A percentile compares a stretch with the other conserved stretches of the same genome.
These are phyloP conservation scores for Reticulitermes speratus DNA, from an alignment of 1,140 invertebrate genomes.

Conservation along the genomic window DNA sequence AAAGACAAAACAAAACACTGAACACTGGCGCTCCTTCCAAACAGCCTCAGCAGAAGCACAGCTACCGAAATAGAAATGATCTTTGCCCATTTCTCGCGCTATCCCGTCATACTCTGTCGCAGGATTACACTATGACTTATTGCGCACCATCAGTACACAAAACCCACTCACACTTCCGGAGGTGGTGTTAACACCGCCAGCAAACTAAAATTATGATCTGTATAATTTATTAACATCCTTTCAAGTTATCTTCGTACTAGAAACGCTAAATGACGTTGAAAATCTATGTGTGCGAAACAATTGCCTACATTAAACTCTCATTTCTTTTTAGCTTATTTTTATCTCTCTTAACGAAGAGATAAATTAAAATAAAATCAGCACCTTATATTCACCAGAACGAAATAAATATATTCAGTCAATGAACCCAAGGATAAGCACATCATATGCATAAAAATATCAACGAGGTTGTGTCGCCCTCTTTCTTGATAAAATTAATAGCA, in stretches of 20 bases:
- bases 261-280: background rate
- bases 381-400: no score
- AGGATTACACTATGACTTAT: background rate
- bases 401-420: no score
- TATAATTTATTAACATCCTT: constrained; percentile 10
- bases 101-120: background rate
- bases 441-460: no score
- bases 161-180: background rate
- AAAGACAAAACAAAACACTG: constrained; percentile 19
- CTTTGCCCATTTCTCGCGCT: background rate
- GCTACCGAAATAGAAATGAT: background rate
- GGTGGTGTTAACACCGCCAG: background rate
- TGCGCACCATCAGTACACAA: background rate
- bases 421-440: no score
- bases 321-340: no score
- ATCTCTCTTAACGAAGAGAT: no score
- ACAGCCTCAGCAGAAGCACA: background rate
- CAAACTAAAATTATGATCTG: background rate
- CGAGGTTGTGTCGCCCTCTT: no score
- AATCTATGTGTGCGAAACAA: no score
- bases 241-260: background rate
- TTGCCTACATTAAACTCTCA: no score
- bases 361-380: no score
- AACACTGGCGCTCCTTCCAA: constrained; percentile 7
- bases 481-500: no score